phyloP scores from a whole-genome alignment of 2,113 vertebrate species.

The Gila orcuttii region DNA sequence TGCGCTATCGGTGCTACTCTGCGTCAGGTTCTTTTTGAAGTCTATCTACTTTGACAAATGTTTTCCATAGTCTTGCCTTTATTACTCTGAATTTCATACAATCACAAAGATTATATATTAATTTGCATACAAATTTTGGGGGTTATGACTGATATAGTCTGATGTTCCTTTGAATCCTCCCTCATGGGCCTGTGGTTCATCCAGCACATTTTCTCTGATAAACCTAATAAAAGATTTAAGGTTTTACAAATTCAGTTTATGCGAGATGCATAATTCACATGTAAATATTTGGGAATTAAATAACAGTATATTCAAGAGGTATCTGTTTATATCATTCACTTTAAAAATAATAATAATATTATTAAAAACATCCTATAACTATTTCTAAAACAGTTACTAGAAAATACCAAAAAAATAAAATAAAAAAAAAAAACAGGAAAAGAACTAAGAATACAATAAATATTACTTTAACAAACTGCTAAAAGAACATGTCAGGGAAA shows the following conservation, averaged over 20 bases:
- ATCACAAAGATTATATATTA: constrained; percentile 3
- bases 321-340: not conserved
- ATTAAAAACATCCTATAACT: not conserved
- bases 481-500: not conserved
- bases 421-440: too few relatives aligned
- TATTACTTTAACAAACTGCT: not conserved
- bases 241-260: constrained; percentile 7
- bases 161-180: not conserved
- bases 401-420: too few relatives aligned
- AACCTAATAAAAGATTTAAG: constrained; percentile 6
- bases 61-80: not conserved
- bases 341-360: not conserved
- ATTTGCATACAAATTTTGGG: not conserved
- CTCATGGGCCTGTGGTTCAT: not conserved
- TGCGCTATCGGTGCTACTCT: not conserved
- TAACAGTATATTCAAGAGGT: not conserved
- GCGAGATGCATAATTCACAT: constrained; percentile 3
- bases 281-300: not conserved
- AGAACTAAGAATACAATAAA: not conserved
- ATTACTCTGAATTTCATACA: constrained; percentile 19
- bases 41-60: constrained; percentile 14
- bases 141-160: not conserved
- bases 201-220: not conserved
- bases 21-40: constrained; percentile 5
- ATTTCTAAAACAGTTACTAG: not conserved